Percentiles rank a stretch among this genome's conserved stretches.
Evolutionary conservation across 1,140 invertebrate genomes (phyloP).

Genomic region (Teleogryllus occipitalis): DNA sequence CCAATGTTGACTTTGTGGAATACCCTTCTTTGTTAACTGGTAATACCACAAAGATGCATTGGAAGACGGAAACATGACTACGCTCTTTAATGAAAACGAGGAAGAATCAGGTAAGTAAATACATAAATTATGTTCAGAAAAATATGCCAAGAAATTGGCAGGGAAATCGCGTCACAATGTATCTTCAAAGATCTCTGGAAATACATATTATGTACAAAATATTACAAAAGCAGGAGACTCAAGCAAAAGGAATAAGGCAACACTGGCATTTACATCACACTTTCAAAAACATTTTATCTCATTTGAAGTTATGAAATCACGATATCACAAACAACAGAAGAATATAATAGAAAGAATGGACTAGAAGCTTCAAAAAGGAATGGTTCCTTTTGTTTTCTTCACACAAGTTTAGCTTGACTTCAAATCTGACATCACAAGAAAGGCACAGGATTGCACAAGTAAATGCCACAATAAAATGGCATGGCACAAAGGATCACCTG

Average conservation of each 20-base stretch:
- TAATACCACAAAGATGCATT: too few relatives aligned
- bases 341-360: constrained; percentile 9
- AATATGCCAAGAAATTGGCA: not conserved
- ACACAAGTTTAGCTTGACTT: not conserved
- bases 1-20: not conserved
- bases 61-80: too few relatives aligned
- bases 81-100: too few relatives aligned
- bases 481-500: not conserved
- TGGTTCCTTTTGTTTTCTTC: not conserved
- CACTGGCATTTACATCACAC: constrained; percentile 18
- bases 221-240: constrained; percentile 8
- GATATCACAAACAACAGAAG: not conserved
- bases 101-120: not conserved
- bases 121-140: not conserved
- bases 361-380: constrained; percentile 6
- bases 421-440: not conserved
- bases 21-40: too few relatives aligned
- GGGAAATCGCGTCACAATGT: not conserved
- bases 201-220: constrained; percentile 11
- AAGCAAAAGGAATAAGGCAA: constrained; percentile 21
- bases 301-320: not conserved
- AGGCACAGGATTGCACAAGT: constrained; percentile 11
- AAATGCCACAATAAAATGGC: constrained; percentile 11
- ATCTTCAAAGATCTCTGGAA: not conserved
- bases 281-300: constrained; percentile 9